These are phyloP conservation scores for Takifugu rubripes DNA, from an alignment of 2,797 vertebrate species.

Conservation along the genomic window DNA sequence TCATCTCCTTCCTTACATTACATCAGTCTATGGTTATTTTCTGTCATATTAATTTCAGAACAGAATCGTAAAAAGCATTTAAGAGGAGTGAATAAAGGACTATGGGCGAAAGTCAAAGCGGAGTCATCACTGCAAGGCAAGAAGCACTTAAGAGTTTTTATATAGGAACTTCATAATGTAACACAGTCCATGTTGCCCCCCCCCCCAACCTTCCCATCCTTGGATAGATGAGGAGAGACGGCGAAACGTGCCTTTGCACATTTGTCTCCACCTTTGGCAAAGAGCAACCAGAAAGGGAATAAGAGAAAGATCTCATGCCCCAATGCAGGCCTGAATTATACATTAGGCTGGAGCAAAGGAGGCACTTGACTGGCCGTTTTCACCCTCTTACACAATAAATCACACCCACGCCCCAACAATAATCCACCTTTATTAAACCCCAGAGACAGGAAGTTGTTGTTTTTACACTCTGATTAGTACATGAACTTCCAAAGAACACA, in stretches of 20 bases:
- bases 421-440: too few species aligned
- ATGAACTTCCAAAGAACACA: too few species aligned
- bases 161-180: not conserved
- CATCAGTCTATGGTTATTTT: too few species aligned
- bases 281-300: conserved; percentile 18
- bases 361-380: conserved; percentile 37
- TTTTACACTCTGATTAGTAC: too few species aligned
- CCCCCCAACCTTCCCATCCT: not conserved
- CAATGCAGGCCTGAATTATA: conserved; percentile 55
- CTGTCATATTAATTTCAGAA: too few species aligned
- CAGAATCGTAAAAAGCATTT: too few species aligned
- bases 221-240: conserved; percentile 7
- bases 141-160: not conserved
- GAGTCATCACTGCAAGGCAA: too few species aligned
- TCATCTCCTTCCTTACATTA: too few species aligned
- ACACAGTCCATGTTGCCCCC: too few species aligned
- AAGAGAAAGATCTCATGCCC: conserved; percentile 39
- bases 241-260: conserved; percentile 26
- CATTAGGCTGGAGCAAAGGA: conserved; percentile 50
- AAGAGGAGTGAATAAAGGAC: too few species aligned
- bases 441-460: too few species aligned
- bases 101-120: too few species aligned
- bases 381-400: conserved; percentile 11
- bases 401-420: conserved; percentile 15
- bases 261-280: conserved; percentile 30